Base-by-base conservation (phyloP, 2,113 vertebrate species). In the Tinamus guttatus region DNA sequence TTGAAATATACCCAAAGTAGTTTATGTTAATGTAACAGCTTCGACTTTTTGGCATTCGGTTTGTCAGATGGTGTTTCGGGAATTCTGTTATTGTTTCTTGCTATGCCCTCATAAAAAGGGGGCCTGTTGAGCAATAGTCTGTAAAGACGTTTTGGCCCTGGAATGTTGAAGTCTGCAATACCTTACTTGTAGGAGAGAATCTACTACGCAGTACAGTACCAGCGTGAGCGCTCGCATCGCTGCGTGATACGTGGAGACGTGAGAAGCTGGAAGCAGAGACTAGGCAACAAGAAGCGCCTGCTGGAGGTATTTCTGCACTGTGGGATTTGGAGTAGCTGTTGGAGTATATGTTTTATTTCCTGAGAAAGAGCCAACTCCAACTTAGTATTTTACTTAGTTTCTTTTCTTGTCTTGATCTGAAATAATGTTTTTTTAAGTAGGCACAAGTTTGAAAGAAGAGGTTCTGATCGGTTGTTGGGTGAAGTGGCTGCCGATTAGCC, bases 201-300 rank as follows among this genome's bases (percentile, higher is more conserved):
- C 30, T 30, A 25, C 54, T 58, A 32, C 32, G 54, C 28, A 18
- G 30, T 58, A 13, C 16, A 17, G 18, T 58, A 32, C 16, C 30
- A 13, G 11, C 32, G 22, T 21, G 32, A 59, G 73, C 38, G n/a
- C 54, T 70, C 22, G 58, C 38, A 11, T 67, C 5, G 38, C 20
- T 27, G 3, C 30, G 1, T 49, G 3, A 8, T 1, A 49, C 9
- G 0, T 13, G n/a, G 60, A 58, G 64, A 21, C 0, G 0, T 8
- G 2, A 13, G 32, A 13, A 41, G 21, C 49, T 41, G 65, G 87
- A 51, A 13, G 8, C 60, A 11, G n/a, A 22, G 40, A 34, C 20
- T 34, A 11, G 41, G 68, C 67, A 67, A 11, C 36, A 32, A 9
- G 43, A 51, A 10, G 52, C 45, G 47, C 28, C 15, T 59, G 1